Evolutionary conservation across 2,888 invertebrate species (phyloP).

Genomic region (Gonocerus acuteangulatus): DNA sequence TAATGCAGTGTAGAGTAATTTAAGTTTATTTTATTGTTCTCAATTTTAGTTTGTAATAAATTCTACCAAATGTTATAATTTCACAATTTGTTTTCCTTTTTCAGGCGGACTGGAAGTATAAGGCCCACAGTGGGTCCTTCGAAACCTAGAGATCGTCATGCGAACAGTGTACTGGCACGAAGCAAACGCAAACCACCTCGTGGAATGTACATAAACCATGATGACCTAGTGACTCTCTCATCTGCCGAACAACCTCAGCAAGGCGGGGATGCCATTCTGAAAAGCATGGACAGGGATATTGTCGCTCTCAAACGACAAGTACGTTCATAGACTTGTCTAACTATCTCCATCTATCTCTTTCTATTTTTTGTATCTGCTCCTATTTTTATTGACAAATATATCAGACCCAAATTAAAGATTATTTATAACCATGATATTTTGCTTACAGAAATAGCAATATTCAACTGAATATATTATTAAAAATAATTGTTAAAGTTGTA

Average conservation of each 20-base stretch:
- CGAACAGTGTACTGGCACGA: constrained; percentile 40
- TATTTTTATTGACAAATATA: too few relatives aligned
- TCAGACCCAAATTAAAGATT: too few relatives aligned
- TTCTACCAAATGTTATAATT: too few relatives aligned
- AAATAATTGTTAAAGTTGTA: too few relatives aligned
- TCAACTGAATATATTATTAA: too few relatives aligned
- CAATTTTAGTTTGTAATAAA: too few relatives aligned
- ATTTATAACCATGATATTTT: too few relatives aligned
- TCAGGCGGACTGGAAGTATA: constrained; percentile 72
- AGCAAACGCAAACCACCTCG: constrained; percentile 79
- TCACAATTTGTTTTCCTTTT: too few relatives aligned
- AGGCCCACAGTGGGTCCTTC: constrained; percentile 68
- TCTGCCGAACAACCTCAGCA: constrained; percentile 57
- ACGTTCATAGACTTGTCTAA: constrained; percentile 47
- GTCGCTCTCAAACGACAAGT: constrained; percentile 93
- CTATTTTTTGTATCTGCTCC: too few relatives aligned
- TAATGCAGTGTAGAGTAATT: too few relatives aligned
- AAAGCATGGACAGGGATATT: constrained; percentile 88
- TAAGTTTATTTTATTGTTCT: too few relatives aligned
- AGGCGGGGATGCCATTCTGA: constrained; percentile 76
- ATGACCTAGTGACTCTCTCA: constrained; percentile 88
- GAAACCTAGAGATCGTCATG: constrained; percentile 45
- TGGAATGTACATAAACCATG: constrained; percentile 96
- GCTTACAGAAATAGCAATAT: too few relatives aligned
- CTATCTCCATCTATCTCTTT: not conserved